Evolutionary conservation across 1,140 invertebrate genomes (phyloP).

Genomic region (Drosophila elegans): DNA sequence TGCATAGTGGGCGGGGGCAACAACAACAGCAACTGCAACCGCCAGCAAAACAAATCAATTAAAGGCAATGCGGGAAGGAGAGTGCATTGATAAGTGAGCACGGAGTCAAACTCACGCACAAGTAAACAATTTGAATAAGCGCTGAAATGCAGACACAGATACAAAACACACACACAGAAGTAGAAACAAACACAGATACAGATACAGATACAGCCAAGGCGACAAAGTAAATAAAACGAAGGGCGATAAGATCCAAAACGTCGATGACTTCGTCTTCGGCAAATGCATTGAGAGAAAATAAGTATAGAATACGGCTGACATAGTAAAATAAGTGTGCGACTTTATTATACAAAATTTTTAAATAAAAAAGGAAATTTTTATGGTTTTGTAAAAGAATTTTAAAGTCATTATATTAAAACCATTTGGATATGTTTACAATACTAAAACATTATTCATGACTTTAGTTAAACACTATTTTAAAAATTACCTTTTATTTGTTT

Average conservation of each 20-base stretch:
- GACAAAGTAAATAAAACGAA: constrained; percentile 39
- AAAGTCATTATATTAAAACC: too few species aligned
- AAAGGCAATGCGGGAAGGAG: constrained; percentile 37
- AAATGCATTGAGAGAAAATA: constrained; percentile 30
- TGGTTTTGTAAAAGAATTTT: too few species aligned
- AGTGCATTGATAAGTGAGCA: constrained; percentile 70
- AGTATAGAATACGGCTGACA: too few species aligned
- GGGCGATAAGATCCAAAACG: constrained; percentile 61
- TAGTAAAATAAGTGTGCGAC: not conserved
- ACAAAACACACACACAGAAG: constrained; percentile 12
- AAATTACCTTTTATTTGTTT: too few species aligned
- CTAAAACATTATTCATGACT: too few species aligned
- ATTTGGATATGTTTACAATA: too few species aligned
- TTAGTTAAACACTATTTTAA: too few species aligned
- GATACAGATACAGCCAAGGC: constrained; percentile 12
- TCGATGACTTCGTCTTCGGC: constrained; percentile 47
- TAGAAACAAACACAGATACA: constrained; percentile 16
- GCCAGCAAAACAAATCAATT: constrained; percentile 77
- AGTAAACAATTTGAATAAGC: constrained; percentile 27
- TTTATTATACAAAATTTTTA: too few species aligned
- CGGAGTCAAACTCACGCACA: constrained; percentile 25
- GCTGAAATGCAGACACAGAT: constrained; percentile 18
- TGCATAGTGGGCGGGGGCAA: not conserved
- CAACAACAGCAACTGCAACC: not conserved
- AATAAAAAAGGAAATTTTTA: too few species aligned